These are phyloP conservation scores for Cataglyphis livida DNA, from an alignment of 2,888 invertebrate species.

Conservation along the genomic window DNA sequence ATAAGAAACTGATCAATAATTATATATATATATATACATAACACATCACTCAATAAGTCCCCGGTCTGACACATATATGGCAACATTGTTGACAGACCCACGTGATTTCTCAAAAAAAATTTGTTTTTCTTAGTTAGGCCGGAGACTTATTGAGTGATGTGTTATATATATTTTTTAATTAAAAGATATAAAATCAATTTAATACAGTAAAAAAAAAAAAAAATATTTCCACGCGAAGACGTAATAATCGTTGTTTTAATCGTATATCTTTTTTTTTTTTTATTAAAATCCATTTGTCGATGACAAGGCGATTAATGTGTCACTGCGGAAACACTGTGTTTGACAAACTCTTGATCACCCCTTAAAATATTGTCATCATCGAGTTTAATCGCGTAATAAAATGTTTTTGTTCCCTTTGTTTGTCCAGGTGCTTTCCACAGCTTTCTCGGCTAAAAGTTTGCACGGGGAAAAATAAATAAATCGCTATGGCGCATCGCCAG, in stretches of 20 bases:
- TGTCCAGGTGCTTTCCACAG: constrained; percentile 75
- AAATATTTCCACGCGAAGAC: background rate
- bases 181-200: background rate
- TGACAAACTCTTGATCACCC: constrained; percentile 74
- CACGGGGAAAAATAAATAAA: constrained; percentile 81
- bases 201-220: background rate
- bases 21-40: background rate
- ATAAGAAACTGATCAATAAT: constrained; percentile 1
- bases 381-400: constrained; percentile 84
- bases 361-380: constrained; percentile 81
- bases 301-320: background rate
- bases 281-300: background rate
- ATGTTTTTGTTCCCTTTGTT: constrained; percentile 82
- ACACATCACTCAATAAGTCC: too few relatives aligned
- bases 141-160: too few relatives aligned
- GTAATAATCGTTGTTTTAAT: background rate
- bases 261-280: background rate
- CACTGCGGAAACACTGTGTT: constrained; percentile 53
- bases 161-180: background rate
- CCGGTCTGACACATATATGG: too few relatives aligned
- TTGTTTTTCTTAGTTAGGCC: too few relatives aligned
- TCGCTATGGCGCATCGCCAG: constrained; percentile 80
- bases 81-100: too few relatives aligned
- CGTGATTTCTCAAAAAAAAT: too few relatives aligned
- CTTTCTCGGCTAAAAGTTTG: constrained; percentile 66